Conservation (phyloP, 2,888 invertebrate genomes). For the Hyposoter dolosus region DNA sequence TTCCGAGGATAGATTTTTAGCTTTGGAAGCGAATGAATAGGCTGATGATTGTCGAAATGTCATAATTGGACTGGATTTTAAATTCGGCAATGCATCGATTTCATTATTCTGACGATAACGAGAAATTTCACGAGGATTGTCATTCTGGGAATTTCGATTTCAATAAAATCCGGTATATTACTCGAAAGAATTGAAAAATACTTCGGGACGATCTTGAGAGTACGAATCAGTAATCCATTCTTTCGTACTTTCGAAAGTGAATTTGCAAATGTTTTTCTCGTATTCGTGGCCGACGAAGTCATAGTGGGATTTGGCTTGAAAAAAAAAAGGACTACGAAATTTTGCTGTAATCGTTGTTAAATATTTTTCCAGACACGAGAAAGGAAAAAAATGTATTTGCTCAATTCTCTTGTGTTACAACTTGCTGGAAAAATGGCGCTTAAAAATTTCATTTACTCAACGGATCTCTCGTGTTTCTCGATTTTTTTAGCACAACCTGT, state of each 20-base stretch:
- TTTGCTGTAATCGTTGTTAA: not conserved
- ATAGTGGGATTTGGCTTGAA: no score
- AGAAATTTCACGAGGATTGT: no score
- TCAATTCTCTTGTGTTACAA: not conserved
- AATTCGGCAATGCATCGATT: not conserved
- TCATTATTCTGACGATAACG: no score
- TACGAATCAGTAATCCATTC: no score
- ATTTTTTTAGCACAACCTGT: not conserved
- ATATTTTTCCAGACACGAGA: not conserved
- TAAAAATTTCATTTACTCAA: not conserved
- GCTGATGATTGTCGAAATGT: not conserved
- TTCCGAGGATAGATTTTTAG: not conserved
- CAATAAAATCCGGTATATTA: no score
- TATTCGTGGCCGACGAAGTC: no score
- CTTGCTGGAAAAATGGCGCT: not conserved
- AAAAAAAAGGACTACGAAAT: not conserved
- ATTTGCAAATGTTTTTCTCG: no score
- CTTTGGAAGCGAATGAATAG: not conserved
- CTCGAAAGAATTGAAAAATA: no score
- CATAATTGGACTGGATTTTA: not conserved
- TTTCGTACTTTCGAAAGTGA: no score
- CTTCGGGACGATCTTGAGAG: no score
- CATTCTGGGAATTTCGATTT: no score
- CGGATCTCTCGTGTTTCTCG: constrained; percentile 13
- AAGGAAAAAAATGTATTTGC: not conserved